Conservation (phyloP, 2,113 vertebrate species). For the Corythoichthys intestinalis region DNA sequence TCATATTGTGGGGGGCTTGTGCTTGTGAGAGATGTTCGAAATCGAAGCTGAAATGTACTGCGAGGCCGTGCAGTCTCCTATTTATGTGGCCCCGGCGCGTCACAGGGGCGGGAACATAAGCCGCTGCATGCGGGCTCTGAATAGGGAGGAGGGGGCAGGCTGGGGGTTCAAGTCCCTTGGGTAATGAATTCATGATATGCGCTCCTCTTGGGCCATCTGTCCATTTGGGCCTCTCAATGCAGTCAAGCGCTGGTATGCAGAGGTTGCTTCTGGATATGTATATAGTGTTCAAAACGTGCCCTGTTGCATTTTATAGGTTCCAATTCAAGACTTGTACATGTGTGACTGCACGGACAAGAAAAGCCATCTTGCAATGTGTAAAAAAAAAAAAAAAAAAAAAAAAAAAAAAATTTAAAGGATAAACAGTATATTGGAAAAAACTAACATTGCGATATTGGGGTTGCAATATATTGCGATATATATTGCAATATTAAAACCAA, state of each 20-base stretch:
- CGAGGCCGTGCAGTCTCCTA: conserved; percentile 22
- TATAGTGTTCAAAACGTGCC: not conserved
- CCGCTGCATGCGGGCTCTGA: conserved; percentile 26
- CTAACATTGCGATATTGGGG: no score
- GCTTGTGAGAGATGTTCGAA: conserved; percentile 15
- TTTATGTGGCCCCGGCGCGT: conserved; percentile 64
- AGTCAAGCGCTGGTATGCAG: conserved; percentile 54
- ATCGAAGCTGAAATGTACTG: conserved; percentile 31
- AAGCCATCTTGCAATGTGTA: not conserved
- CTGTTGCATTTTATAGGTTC: conserved; percentile 27
- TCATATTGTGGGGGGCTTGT: conserved; percentile 47
- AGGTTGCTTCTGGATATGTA: not conserved
- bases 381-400: no score
- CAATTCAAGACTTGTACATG: not conserved
- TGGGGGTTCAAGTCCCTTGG: conserved; percentile 32
- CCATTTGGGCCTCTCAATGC: conserved; percentile 17
- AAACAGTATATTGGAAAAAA: no score
- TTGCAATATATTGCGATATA: no score
- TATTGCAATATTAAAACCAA: no score
- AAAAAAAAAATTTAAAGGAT: no score
- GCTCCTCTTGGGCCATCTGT: conserved; percentile 64
- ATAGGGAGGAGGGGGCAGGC: conserved; percentile 16
- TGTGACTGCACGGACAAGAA: not conserved
- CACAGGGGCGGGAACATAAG: conserved; percentile 44
- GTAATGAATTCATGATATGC: conserved; percentile 15